These are phyloP conservation scores for Tethea ocularis DNA, from an alignment of 2,888 invertebrate species.

Conservation along the genomic window DNA sequence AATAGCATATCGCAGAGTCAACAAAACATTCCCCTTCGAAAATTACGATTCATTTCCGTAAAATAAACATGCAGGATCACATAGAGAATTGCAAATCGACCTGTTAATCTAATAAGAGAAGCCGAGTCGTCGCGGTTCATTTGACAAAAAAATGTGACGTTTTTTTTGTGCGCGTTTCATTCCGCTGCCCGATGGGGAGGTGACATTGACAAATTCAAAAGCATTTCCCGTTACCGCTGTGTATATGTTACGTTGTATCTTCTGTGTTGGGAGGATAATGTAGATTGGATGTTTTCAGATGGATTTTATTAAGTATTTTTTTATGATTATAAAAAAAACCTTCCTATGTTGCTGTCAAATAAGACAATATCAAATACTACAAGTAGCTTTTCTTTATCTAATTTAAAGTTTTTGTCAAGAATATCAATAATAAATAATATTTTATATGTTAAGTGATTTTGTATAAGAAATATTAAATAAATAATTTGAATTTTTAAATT, in stretches of 20 bases:
- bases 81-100: slow-evolving; percentile 82
- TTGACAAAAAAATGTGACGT: slow-evolving; percentile 77
- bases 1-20: slow-evolving; percentile 64
- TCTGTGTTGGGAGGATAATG: slow-evolving; percentile 75
- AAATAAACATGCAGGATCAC: slow-evolving; percentile 80
- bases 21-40: slow-evolving; percentile 64
- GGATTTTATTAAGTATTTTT: not conserved
- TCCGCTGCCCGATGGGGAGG: slow-evolving; percentile 40
- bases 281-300: slow-evolving; percentile 52
- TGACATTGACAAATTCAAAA: slow-evolving; percentile 82
- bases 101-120: slow-evolving; percentile 82
- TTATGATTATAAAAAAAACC: too few species aligned
- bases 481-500: too few species aligned
- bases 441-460: too few species aligned
- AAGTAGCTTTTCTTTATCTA: too few species aligned
- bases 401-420: too few species aligned
- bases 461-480: too few species aligned
- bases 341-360: too few species aligned
- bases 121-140: slow-evolving; percentile 76
- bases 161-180: slow-evolving; percentile 31
- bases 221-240: slow-evolving; percentile 70
- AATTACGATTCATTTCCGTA: slow-evolving; percentile 82
- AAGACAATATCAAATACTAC: too few species aligned
- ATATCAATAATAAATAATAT: too few species aligned
- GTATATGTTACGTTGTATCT: slow-evolving; percentile 47